Conservation (phyloP, 1,140 invertebrate species). For the Caenorhabditis inopinata region DNA sequence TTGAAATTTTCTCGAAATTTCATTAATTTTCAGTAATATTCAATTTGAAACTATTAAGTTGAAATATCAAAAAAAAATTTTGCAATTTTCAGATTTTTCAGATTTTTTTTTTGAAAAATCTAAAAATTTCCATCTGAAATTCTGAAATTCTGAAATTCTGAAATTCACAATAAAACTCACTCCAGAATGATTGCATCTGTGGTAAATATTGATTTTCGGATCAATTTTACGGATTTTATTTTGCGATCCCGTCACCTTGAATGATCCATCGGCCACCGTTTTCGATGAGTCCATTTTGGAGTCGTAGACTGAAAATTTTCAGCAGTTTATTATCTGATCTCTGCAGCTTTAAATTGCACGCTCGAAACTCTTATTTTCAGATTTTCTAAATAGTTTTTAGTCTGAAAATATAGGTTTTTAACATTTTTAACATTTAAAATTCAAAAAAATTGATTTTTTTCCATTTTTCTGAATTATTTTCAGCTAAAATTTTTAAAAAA, state of each 20-base stretch:
- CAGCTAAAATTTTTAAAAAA: too few relatives aligned
- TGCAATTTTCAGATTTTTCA: too few relatives aligned
- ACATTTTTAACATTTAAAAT: background rate
- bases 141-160: background rate
- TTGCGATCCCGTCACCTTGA: conserved; percentile 56
- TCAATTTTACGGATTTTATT: conserved; percentile 61
- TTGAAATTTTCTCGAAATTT: too few relatives aligned
- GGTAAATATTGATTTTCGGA: conserved; percentile 62
- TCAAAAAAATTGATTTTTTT: too few relatives aligned
- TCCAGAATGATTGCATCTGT: conserved; percentile 59
- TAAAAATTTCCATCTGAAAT: background rate
- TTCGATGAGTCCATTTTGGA: conserved; percentile 59
- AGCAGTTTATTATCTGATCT: too few relatives aligned
- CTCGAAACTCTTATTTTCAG: background rate
- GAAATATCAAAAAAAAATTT: too few relatives aligned
- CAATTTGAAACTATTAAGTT: too few relatives aligned
- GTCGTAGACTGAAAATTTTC: conserved; percentile 55
- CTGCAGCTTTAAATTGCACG: too few relatives aligned
- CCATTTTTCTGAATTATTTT: too few relatives aligned
- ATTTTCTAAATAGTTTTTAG: background rate
- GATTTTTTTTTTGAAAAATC: too few relatives aligned
- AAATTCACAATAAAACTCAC: background rate
- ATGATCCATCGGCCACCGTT: conserved; percentile 55
- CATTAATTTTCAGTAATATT: too few relatives aligned
- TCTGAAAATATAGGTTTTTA: background rate